Conservation (phyloP, 2,797 vertebrate species). For the Euphonia xanthogaster region DNA sequence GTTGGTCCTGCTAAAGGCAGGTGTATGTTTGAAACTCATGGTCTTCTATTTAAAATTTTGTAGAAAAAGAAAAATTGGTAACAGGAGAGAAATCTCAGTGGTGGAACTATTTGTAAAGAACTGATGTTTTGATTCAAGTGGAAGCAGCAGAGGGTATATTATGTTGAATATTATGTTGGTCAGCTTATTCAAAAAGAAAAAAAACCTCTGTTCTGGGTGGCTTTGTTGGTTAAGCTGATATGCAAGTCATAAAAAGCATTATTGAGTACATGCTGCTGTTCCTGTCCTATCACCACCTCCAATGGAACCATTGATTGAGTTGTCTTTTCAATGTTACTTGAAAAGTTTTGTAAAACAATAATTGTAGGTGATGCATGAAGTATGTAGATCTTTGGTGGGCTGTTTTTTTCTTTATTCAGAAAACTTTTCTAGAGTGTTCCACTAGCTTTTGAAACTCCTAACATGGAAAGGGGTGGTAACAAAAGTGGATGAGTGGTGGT, state of each 20-base stretch:
- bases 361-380: background rate
- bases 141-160: too few relatives aligned
- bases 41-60: background rate
- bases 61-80: background rate
- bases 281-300: background rate
- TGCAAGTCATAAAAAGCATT: background rate
- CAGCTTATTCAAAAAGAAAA: background rate
- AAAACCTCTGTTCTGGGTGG: background rate
- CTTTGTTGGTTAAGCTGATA: conserved; percentile 11
- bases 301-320: background rate
- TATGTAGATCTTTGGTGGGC: background rate
- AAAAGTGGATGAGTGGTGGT: background rate
- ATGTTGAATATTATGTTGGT: background rate
- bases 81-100: background rate
- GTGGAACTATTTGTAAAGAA: background rate
- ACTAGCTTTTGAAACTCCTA: background rate
- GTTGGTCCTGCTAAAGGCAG: background rate
- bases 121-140: background rate
- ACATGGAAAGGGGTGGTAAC: background rate
- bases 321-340: background rate
- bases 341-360: background rate
- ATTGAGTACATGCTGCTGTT: background rate
- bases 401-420: background rate
- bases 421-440: background rate
- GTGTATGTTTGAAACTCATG: background rate